phyloP scores from a whole-genome alignment of 2,797 vertebrate species.

The Calcarius lapponicus region DNA sequence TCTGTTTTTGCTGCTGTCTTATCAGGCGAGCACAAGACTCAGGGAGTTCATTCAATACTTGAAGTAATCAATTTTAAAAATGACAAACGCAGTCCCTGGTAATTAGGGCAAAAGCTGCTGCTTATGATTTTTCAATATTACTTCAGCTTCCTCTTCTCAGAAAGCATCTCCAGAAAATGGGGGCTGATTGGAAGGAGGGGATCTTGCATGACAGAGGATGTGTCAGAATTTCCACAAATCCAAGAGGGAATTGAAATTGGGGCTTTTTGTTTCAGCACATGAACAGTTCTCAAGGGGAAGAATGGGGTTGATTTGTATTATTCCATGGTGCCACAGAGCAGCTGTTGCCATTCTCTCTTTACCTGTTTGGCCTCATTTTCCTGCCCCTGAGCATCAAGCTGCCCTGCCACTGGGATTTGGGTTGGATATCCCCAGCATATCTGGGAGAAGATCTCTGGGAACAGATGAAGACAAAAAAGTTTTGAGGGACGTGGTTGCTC shows the following conservation, averaged over 20 bases:
- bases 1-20: conserved; percentile 14
- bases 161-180: conserved; percentile 68
- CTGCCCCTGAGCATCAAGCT: background rate
- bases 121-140: conserved; percentile 74
- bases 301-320: conserved; percentile 74
- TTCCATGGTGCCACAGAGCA: conserved; percentile 17
- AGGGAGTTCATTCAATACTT: conserved; percentile 53
- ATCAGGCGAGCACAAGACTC: conserved; percentile 28
- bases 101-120: conserved; percentile 74
- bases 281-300: conserved; percentile 39
- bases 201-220: conserved; percentile 63
- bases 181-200: conserved; percentile 73
- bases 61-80: conserved; percentile 73
- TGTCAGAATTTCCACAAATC: conserved; percentile 67
- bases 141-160: conserved; percentile 67
- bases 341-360: conserved; percentile 57
- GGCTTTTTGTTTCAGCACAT: conserved; percentile 61
- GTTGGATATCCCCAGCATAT: background rate
- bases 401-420: background rate
- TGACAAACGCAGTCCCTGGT: conserved; percentile 67
- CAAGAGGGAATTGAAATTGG: conserved; percentile 69
- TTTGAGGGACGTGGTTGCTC: background rate
- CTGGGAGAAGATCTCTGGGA: background rate
- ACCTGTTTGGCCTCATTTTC: conserved; percentile 49
- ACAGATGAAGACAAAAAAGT: background rate